A percentile compares a stretch with the other conserved stretches of the same genome.
phyloP scores from a whole-genome alignment of 2,888 invertebrate species.

The Cheilosia urbana region DNA sequence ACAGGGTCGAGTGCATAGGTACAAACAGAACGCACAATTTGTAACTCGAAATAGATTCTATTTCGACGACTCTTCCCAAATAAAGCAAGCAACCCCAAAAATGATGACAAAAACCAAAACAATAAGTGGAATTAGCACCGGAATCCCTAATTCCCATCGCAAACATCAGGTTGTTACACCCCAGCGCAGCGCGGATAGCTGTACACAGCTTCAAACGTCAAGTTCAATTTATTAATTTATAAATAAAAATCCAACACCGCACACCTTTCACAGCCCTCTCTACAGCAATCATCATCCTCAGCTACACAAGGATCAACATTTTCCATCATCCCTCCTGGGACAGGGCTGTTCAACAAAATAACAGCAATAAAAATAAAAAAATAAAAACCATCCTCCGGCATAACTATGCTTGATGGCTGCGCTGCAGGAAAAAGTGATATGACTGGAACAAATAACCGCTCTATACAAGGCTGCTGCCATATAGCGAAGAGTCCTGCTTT shows the following conservation, averaged over 20 bases:
- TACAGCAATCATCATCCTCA: conserved; percentile 9
- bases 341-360: conserved; percentile 22
- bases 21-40: no score
- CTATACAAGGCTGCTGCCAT: conserved; percentile 6
- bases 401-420: conserved; percentile 34
- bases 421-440: conserved; percentile 30
- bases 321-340: conserved; percentile 13
- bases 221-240: conserved; percentile 64
- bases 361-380: neutral
- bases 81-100: conserved; percentile 1
- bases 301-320: conserved; percentile 17
- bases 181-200: neutral
- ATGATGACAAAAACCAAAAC: neutral
- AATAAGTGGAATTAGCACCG: conserved; percentile 6
- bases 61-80: neutral
- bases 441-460: conserved; percentile 40
- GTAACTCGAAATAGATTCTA: neutral
- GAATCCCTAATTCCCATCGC: conserved; percentile 26
- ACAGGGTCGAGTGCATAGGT: no score
- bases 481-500: no score
- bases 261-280: conserved; percentile 1
- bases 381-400: conserved; percentile 5
- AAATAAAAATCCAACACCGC: conserved; percentile 30
- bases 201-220: conserved; percentile 38
- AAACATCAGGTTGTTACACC: conserved; percentile 19